A percentile compares a stretch with the other conserved stretches of the same genome.
Evolutionary conservation across 1,140 invertebrate genomes (phyloP).

Genomic region (Asbolus verrucosus): DNA sequence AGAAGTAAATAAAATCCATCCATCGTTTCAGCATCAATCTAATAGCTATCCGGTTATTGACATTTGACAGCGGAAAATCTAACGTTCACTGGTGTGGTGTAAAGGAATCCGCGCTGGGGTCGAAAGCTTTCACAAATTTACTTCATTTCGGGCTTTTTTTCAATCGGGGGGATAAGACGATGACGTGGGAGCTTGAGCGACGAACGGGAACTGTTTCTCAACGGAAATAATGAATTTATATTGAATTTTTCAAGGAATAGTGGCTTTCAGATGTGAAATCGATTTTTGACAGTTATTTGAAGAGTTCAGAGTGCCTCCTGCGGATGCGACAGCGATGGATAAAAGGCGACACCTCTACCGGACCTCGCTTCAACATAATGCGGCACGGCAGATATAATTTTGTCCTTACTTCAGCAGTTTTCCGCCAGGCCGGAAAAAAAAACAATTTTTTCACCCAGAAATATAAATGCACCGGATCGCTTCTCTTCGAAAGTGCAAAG

Average conservation of each 20-base stretch:
- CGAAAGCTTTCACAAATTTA: conserved; percentile 26
- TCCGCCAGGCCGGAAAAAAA: no score
- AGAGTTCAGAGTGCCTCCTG: no score
- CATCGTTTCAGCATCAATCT: conserved; percentile 33
- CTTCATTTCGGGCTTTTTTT: conserved; percentile 12
- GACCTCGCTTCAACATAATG: no score
- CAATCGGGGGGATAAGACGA: no score
- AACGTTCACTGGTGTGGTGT: background rate
- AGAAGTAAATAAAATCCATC: conserved; percentile 32
- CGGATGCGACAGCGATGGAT: no score
- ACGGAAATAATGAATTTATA: conserved; percentile 21
- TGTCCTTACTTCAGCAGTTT: no score
- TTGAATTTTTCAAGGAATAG: conserved; percentile 7
- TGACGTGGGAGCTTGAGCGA: background rate
- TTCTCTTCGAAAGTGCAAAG: no score
- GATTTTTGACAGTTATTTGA: conserved; percentile 9
- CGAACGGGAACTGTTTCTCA: background rate
- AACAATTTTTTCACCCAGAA: no score
- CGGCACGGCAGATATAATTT: no score
- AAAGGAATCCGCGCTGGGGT: conserved; percentile 16
- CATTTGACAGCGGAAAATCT: conserved; percentile 35
- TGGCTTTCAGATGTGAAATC: background rate
- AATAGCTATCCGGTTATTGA: conserved; percentile 34
- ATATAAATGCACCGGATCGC: no score
- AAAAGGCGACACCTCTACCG: no score